phyloP scores from a whole-genome alignment of 1,140 invertebrate species.

The Saccostrea glomerata region DNA sequence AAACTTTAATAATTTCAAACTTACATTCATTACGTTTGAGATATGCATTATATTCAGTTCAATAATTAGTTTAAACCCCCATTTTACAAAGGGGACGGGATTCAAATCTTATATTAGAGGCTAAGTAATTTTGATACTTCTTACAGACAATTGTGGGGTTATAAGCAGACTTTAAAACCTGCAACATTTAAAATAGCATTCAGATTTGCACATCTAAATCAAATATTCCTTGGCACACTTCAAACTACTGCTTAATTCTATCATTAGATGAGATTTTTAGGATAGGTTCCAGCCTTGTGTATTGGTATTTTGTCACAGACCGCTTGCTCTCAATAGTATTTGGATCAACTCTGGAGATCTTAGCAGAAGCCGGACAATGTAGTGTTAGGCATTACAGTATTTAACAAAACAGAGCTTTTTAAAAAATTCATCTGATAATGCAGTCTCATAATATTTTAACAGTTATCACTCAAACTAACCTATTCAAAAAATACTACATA shows the following conservation, averaged over 20 bases:
- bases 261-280: constrained; percentile 35
- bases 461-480: constrained; percentile 14
- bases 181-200: constrained; percentile 32
- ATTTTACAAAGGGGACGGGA: background rate
- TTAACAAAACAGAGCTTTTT: constrained; percentile 20
- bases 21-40: background rate
- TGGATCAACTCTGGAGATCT: background rate
- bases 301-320: constrained; percentile 36
- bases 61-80: background rate
- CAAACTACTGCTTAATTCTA: constrained; percentile 19
- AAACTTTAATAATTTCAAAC: background rate
- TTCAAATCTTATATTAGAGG: background rate
- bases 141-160: background rate
- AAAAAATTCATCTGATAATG: constrained; percentile 27
- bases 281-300: constrained; percentile 11
- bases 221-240: constrained; percentile 32
- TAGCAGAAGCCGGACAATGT: background rate
- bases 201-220: background rate
- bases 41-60: background rate
- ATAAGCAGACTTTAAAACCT: constrained; percentile 6
- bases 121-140: background rate
- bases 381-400: constrained; percentile 22
- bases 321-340: background rate
- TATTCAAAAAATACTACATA: background rate
- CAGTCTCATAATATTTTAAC: constrained; percentile 14